These are phyloP conservation scores for Perizoma affinitatum DNA, from an alignment of 2,888 invertebrate species.

Conservation along the genomic window DNA sequence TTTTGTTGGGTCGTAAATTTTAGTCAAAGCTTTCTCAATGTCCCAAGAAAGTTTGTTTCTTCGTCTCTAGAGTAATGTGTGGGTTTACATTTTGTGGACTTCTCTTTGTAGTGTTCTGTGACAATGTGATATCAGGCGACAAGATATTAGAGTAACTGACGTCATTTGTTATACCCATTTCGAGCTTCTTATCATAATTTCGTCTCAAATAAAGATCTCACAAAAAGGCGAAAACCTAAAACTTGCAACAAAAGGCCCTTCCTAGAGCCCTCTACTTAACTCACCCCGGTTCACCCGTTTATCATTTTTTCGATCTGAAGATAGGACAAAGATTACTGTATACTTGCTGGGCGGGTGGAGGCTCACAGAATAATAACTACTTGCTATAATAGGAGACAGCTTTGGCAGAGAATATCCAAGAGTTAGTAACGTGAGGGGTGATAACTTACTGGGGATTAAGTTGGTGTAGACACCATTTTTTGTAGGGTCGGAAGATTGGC, in stretches of 20 bases:
- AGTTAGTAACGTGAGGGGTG: slow-evolving; percentile 15
- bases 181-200: background rate
- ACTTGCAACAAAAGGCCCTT: slow-evolving; percentile 16
- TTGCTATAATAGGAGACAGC: slow-evolving; percentile 7
- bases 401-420: slow-evolving; percentile 9
- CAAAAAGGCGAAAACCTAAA: slow-evolving; percentile 16
- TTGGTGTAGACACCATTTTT: slow-evolving; percentile 64
- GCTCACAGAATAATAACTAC: slow-evolving; percentile 10
- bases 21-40: slow-evolving; percentile 4
- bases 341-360: slow-evolving; percentile 20
- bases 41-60: background rate
- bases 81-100: background rate
- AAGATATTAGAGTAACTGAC: too few relatives aligned
- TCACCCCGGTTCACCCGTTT: slow-evolving; percentile 39
- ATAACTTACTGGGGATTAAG: slow-evolving; percentile 75
- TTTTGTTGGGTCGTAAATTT: slow-evolving; percentile 19
- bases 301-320: slow-evolving; percentile 70
- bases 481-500: slow-evolving; percentile 66
- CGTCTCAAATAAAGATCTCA: slow-evolving; percentile 9
- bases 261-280: slow-evolving; percentile 6
- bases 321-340: slow-evolving; percentile 24
- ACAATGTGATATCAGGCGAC: background rate
- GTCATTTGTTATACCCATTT: too few relatives aligned
- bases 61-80: too few relatives aligned
- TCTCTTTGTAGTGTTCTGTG: background rate